phyloP scores from a whole-genome alignment of 2,888 invertebrate species.

The Tridacna crocea region DNA sequence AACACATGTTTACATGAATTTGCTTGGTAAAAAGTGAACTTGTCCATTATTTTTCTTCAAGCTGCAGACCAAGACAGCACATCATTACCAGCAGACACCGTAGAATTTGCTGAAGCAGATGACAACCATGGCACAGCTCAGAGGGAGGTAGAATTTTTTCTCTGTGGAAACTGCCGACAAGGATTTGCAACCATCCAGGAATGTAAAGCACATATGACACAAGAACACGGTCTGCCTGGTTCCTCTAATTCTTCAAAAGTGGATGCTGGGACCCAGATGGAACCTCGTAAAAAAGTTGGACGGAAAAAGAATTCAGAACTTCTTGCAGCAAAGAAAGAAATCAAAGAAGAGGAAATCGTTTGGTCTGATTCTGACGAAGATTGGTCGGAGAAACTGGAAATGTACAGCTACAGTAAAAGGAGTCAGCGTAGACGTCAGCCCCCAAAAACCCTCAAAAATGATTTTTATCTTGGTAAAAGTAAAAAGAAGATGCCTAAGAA shows the following conservation, averaged over 20 bases:
- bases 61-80: conserved; percentile 9
- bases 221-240: conserved; percentile 72
- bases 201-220: conserved; percentile 82
- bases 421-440: conserved; percentile 68
- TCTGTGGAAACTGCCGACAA: conserved; percentile 83
- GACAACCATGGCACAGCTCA: conserved; percentile 69
- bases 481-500: conserved; percentile 45
- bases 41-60: too few relatives aligned
- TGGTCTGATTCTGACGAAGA: conserved; percentile 70
- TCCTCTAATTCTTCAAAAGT: conserved; percentile 57
- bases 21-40: too few relatives aligned
- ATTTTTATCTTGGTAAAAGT: conserved; percentile 73
- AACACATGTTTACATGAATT: too few relatives aligned
- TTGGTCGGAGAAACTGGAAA: conserved; percentile 64
- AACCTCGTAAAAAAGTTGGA: conserved; percentile 62
- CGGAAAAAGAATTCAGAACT: conserved; percentile 62
- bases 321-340: conserved; percentile 56
- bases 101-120: not conserved
- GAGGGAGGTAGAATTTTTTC: conserved; percentile 78
- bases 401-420: conserved; percentile 61
- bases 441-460: conserved; percentile 73
- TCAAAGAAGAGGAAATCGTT: conserved; percentile 57
- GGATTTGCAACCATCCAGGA: conserved; percentile 82
- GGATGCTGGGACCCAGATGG: conserved; percentile 79
- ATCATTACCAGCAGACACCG: conserved; percentile 1